A percentile compares a stretch with the other conserved stretches of the same genome.
phyloP scores from a whole-genome alignment of 2,888 invertebrate genomes.

The Andrena bicolor region DNA sequence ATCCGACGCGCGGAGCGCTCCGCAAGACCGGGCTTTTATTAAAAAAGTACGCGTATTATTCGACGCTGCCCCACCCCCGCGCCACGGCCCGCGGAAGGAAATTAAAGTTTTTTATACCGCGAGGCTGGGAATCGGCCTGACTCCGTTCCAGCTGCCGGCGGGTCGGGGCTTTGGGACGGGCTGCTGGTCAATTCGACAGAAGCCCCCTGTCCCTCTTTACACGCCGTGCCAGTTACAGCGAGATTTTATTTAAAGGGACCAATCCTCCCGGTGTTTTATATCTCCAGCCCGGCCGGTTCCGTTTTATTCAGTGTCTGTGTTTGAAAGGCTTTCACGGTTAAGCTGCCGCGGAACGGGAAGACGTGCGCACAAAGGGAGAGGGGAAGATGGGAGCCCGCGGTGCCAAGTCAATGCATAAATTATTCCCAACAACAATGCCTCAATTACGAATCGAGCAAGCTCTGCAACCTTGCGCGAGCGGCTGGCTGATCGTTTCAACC shows the following conservation, averaged over 20 bases:
- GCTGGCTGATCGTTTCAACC: not conserved
- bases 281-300: not conserved
- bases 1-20: not conserved
- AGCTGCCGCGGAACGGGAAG: not conserved
- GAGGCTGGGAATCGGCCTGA: not conserved
- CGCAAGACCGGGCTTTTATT: conserved; percentile 1
- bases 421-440: not conserved
- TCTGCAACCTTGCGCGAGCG: not conserved
- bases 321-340: conserved; percentile 18
- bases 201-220: not conserved
- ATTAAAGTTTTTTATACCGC: conserved; percentile 5
- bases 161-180: not conserved
- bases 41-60: conserved; percentile 2
- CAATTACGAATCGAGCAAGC: not conserved
- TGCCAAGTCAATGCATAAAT: conserved; percentile 10
- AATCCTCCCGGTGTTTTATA: not conserved
- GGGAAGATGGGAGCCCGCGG: not conserved
- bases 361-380: not conserved
- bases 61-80: not conserved
- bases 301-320: not conserved
- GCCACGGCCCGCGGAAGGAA: not conserved
- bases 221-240: not conserved
- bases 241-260: conserved; percentile 19
- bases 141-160: not conserved
- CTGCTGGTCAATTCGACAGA: conserved; percentile 4